A percentile compares a stretch with the other conserved stretches of the same genome.
phyloP scores from a whole-genome alignment of 2,113 vertebrate genomes.

The Psephotus haematonotus region DNA sequence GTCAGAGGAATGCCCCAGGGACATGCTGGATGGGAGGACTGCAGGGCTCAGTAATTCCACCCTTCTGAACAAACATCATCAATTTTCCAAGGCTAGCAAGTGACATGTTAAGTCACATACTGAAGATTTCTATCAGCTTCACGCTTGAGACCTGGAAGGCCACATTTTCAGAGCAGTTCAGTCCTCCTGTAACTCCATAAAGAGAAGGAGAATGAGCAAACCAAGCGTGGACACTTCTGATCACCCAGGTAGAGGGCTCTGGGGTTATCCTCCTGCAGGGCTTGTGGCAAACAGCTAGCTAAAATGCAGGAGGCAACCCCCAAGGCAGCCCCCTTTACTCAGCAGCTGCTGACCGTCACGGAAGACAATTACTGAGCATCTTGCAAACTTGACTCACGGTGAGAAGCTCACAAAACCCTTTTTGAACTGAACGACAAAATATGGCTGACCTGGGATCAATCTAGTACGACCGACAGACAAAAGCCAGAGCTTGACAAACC shows the following conservation, averaged over 20 bases:
- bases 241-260: not conserved
- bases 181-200: not conserved
- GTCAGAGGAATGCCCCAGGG: not conserved
- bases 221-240: not conserved
- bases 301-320: not conserved
- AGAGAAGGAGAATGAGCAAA: not conserved
- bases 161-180: not conserved
- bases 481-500: not conserved
- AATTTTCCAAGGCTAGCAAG: not conserved
- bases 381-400: fast-evolving
- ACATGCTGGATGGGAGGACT: not conserved
- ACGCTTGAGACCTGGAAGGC: not conserved
- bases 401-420: not conserved
- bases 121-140: not conserved
- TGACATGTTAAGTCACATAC: fast-evolving
- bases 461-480: fast-evolving
- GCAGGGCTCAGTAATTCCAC: not conserved
- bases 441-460: fast-evolving
- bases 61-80: not conserved
- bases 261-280: fast-evolving
- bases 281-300: not conserved
- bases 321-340: not conserved
- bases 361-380: not conserved
- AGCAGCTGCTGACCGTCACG: fast-evolving
- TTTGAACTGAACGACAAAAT: not conserved